Conservation (phyloP, 2,113 vertebrate species). For the Spea multiplicata region DNA sequence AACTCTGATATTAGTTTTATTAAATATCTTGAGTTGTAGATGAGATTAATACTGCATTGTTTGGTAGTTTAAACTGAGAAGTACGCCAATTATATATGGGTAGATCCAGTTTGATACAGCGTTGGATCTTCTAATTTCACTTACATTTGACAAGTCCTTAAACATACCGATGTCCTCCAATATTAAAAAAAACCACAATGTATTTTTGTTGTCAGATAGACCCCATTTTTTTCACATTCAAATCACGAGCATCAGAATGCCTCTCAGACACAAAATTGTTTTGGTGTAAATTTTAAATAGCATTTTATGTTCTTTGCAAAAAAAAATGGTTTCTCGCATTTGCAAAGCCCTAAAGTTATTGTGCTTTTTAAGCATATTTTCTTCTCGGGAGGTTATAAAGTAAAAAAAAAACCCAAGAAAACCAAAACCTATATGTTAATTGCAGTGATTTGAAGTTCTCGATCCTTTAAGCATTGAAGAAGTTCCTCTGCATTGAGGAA, state of each 20-base stretch:
- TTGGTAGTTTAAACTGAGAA: neutral
- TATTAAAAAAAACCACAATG: neutral
- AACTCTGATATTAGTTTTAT: too few species aligned
- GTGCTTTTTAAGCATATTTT: neutral
- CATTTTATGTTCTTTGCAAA: neutral
- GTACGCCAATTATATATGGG: neutral
- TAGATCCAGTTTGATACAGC: neutral
- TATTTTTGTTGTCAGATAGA: neutral
- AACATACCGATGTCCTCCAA: conserved; percentile 17
- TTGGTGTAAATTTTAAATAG: neutral
- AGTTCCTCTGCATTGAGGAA: neutral
- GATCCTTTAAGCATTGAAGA: neutral
- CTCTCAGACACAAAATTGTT: neutral
- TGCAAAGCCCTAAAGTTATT: conserved; percentile 7
- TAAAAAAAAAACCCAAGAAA: neutral
- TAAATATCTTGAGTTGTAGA: too few species aligned
- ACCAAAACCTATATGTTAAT: neutral
- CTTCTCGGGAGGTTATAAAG: neutral
- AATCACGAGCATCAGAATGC: neutral
- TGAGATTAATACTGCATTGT: conserved; percentile 12
- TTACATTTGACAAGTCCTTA: conserved; percentile 15
- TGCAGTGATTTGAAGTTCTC: neutral
- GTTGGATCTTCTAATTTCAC: conserved; percentile 1
- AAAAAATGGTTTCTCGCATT: neutral
- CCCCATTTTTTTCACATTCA: conserved; percentile 11